Evolutionary conservation across 2,797 vertebrate genomes (phyloP).

Genomic region (Crax fasciolata): DNA sequence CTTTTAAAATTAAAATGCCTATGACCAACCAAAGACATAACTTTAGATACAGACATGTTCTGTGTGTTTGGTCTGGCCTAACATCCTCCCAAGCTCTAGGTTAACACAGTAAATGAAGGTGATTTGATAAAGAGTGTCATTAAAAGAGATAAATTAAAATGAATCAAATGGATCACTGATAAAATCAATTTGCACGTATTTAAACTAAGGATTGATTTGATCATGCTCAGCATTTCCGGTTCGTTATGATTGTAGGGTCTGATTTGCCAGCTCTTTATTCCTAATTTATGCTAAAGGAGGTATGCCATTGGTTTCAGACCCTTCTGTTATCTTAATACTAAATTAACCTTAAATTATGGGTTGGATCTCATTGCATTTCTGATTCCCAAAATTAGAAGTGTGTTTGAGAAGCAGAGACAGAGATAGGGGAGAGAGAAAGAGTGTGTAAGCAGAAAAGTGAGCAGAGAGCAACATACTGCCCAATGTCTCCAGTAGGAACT

Average conservation of each 20-base stretch:
- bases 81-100: neutral
- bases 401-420: neutral
- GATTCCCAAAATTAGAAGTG: conserved; percentile 13
- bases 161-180: neutral
- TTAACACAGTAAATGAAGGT: neutral
- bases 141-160: conserved; percentile 10
- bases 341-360: neutral
- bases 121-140: neutral
- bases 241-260: neutral
- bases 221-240: conserved; percentile 34
- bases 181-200: conserved; percentile 36
- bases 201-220: conserved; percentile 28
- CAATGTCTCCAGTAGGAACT: neutral
- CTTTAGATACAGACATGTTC: neutral
- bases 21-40: neutral
- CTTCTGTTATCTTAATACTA: neutral
- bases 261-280: conserved; percentile 20
- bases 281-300: neutral
- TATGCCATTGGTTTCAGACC: neutral
- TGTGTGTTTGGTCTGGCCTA: neutral
- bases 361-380: neutral
- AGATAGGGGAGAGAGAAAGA: neutral
- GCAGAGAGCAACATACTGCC: neutral
- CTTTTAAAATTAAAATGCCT: conserved; percentile 10
- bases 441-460: neutral